Evolutionary conservation across 1,140 invertebrate genomes (phyloP).

Genomic region (Oncopodura yosiiana): DNA sequence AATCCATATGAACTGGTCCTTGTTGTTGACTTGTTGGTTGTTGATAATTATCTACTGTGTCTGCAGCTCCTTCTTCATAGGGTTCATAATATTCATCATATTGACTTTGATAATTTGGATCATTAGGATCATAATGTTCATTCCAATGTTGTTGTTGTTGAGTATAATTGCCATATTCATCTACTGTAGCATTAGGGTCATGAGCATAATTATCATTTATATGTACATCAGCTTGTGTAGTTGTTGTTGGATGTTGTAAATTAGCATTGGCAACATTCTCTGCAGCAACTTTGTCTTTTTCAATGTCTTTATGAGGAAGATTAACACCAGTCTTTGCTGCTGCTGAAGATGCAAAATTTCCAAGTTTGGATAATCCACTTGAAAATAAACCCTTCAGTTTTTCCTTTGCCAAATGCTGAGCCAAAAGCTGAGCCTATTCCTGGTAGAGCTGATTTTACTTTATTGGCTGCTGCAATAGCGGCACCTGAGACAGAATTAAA

Average conservation of each 20-base stretch:
- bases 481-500: constrained; percentile 33
- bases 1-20: constrained; percentile 34
- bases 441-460: constrained; percentile 19
- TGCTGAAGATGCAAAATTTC: constrained; percentile 16
- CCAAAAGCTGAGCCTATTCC: constrained; percentile 16
- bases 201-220: neutral
- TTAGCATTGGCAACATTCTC: neutral
- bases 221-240: neutral
- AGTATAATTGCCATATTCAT: neutral
- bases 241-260: neutral
- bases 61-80: constrained; percentile 17
- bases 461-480: constrained; percentile 17
- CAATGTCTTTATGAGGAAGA: neutral
- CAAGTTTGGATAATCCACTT: constrained; percentile 22
- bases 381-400: constrained; percentile 21
- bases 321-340: constrained; percentile 18
- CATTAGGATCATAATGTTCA: constrained; percentile 16
- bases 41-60: neutral
- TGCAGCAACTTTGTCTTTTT: constrained; percentile 7
- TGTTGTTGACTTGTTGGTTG: neutral
- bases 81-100: constrained; percentile 23
- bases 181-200: constrained; percentile 5
- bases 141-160: constrained; percentile 9
- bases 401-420: constrained; percentile 19
- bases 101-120: constrained; percentile 10